Base-by-base conservation (phyloP, 37 sponge, comb jelly and placozoan species). In the Mnemiopsis leidyi region DNA sequence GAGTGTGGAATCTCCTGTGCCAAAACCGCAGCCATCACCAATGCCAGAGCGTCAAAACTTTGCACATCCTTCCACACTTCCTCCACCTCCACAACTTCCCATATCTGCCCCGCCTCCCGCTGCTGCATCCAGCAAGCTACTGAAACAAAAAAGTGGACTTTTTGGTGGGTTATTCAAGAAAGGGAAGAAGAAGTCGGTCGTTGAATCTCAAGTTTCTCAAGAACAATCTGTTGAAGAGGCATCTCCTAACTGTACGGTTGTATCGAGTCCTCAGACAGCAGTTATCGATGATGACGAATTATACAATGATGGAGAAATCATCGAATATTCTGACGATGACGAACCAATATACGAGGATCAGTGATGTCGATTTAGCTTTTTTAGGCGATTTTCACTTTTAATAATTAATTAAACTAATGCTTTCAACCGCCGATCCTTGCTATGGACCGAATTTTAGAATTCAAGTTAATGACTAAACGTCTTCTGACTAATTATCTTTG, bases 341-440 rank as follows among this genome's bases (percentile, higher is more conserved):
- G 79, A 77, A 32, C 79, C 79, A 20, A 77, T 77, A 5, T 77
- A 77, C 33, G 79, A 77, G 35, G 79, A 77, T 32, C 79, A 77
- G 79, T 77, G n/a, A 69, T 3, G n/a, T n/a, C n/a, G n/a, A n/a
- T n/a, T n/a, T n/a, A n/a, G n/a, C n/a, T n/a, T n/a, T n/a, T n/a
- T n/a, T n/a, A n/a, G n/a, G n/a, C n/a, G n/a, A n/a, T n/a, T n/a
- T n/a, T n/a, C n/a, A n/a, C n/a, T n/a, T n/a, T n/a, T n/a, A n/a
- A n/a, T n/a, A n/a, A n/a, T n/a, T n/a, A n/a, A n/a, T n/a, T n/a
- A n/a, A n/a, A n/a, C n/a, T n/a, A n/a, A n/a, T n/a, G n/a, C n/a
- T n/a, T n/a, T n/a, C n/a, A n/a, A n/a, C n/a, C n/a, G n/a, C n/a
- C n/a, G n/a, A n/a, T n/a, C n/a, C n/a, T n/a, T n/a, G n/a, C n/a